Evolutionary conservation across 2,888 invertebrate species (phyloP).

Genomic region (Ophion ventricosus): DNA sequence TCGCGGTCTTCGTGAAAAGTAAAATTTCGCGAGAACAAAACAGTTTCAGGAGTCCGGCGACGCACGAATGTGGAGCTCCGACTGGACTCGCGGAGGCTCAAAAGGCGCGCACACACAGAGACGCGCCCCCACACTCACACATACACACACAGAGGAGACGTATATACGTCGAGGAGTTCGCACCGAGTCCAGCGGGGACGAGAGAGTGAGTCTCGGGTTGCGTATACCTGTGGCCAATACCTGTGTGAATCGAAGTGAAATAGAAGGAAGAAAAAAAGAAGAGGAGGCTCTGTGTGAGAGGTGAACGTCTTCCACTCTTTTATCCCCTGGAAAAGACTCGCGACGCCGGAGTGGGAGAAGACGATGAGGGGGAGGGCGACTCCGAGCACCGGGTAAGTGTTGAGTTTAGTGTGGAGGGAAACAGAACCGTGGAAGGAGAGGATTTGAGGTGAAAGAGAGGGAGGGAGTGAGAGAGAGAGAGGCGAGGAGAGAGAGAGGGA

Average conservation of each 20-base stretch:
- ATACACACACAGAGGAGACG: neutral
- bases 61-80: neutral
- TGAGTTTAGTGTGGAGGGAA: slow-evolving; percentile 16
- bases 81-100: neutral
- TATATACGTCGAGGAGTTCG: slow-evolving; percentile 30
- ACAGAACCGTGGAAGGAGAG: slow-evolving; percentile 14
- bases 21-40: neutral
- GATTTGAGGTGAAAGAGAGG: slow-evolving; percentile 39
- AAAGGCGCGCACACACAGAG: neutral
- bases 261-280: slow-evolving; percentile 38
- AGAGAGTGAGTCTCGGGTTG: slow-evolving; percentile 43
- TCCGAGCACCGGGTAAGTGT: neutral
- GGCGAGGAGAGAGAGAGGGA: slow-evolving; percentile 40
- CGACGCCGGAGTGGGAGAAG: slow-evolving; percentile 55
- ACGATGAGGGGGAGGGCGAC: slow-evolving; percentile 28
- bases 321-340: slow-evolving; percentile 61
- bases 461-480: slow-evolving; percentile 26
- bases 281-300: slow-evolving; percentile 63
- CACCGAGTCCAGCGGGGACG: slow-evolving; percentile 43
- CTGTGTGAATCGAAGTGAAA: slow-evolving; percentile 45
- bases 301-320: slow-evolving; percentile 78
- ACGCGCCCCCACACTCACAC: slow-evolving; percentile 28
- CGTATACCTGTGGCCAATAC: slow-evolving; percentile 55
- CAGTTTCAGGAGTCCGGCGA: neutral
- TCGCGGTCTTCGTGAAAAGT: neutral